Evolutionary conservation across 2,113 vertebrate genomes (phyloP), one percentile per base, ranked within the genome.

Genomic region (Halichoerus grypus): DNA sequence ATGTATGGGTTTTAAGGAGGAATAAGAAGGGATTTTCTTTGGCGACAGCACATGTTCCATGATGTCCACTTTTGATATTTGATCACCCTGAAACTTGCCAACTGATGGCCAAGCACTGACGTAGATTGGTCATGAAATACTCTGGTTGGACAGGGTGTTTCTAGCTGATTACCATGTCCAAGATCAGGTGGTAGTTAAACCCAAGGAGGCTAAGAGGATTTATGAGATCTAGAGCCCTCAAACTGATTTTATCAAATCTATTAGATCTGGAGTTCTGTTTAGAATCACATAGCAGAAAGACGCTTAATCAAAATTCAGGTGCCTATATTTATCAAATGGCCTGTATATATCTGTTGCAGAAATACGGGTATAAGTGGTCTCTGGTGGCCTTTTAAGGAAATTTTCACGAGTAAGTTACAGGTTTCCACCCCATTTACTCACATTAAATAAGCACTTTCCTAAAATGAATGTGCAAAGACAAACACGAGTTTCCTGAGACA

Each of bases 321-420:
- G 26, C 24, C 82, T 76, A 7, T 82, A 67, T 82, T 97, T 84
- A 81, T 63, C 57, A 81, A 80, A 91, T 6, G 59, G 28, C 19
- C 53, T 95, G 31, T 57, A 63, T 19, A 51, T 24, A 59, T 4
- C 10, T 77, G 31, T 92, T 97, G 94, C 63, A 90, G 81, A 57
- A 19, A 85, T 22, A 74, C 5, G 28, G 4, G 18, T 42, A 14
- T 5, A 18, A 59, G 31, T n/a, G 10, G 5, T 85, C 61, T 63
- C 85, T 81, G 91, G 21, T n/a, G 31, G 33, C 85, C 86, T 91
- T 88, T n/a, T 42, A 77, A 97, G 42, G n/a, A 82, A 72, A 80
- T 42, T 82, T 93, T 97, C 76, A 80, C 74, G 14, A 80, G 39
- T 67, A 82, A 85, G 57, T 55, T 93, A 42, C 26, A 79, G 18